Evolutionary conservation across 2,797 vertebrate species (phyloP).

Genomic region (Centroberyx gerrardi): DNA sequence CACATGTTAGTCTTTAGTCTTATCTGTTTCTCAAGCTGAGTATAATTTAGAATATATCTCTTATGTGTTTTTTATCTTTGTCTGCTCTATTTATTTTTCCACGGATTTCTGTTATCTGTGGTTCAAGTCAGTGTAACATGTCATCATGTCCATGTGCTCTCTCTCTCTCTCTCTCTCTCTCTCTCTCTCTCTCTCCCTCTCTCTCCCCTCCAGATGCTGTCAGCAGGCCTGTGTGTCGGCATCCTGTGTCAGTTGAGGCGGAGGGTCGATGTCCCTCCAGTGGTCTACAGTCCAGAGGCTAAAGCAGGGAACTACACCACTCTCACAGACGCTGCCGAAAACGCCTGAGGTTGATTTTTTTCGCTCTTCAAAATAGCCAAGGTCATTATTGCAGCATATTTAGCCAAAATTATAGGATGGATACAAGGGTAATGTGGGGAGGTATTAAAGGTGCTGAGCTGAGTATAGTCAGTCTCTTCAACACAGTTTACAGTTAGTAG

Average conservation of each 20-base stretch:
- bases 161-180: background rate
- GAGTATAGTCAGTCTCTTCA: too few species aligned
- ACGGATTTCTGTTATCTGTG: too few species aligned
- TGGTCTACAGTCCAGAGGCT: slow-evolving; percentile 63
- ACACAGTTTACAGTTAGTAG: too few species aligned
- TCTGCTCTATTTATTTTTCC: too few species aligned
- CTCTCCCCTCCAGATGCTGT: slow-evolving; percentile 34
- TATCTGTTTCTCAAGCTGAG: too few species aligned
- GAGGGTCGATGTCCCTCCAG: slow-evolving; percentile 42
- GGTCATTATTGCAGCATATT: background rate
- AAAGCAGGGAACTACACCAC: slow-evolving; percentile 64
- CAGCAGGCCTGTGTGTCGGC: slow-evolving; percentile 39
- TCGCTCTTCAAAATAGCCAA: background rate
- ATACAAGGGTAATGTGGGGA: too few species aligned
- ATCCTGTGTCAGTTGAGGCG: slow-evolving; percentile 59
- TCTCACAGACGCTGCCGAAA: slow-evolving; percentile 39
- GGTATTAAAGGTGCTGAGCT: too few species aligned
- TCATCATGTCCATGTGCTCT: too few species aligned
- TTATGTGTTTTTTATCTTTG: too few species aligned
- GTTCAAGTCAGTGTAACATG: too few species aligned
- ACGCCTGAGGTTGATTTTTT: slow-evolving; percentile 32
- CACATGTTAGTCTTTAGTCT: too few species aligned
- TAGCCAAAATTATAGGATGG: background rate
- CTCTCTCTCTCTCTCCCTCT: background rate
- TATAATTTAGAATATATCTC: too few species aligned